Percentiles rank a stretch among this genome's conserved stretches.
phyloP scores from a whole-genome alignment of 2,797 vertebrate species.

The Danio kyathit region DNA sequence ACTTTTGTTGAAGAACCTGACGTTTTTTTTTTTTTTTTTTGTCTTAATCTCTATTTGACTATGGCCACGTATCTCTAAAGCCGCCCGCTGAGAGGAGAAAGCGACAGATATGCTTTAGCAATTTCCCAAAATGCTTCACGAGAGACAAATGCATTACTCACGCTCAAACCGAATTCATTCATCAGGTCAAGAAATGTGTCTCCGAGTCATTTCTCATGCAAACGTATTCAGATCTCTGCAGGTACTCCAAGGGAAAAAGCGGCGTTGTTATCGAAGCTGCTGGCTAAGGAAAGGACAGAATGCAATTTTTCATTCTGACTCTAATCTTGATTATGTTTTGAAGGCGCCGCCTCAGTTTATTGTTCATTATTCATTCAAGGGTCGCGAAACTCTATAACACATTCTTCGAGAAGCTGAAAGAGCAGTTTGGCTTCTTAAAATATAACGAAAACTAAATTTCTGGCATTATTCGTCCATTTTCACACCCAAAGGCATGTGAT shows the following conservation, averaged over 20 bases:
- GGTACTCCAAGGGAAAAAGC: constrained; percentile 12
- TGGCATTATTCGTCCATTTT: not conserved
- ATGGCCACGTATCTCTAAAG: not conserved
- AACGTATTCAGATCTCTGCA: not conserved
- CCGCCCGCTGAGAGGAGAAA: not conserved
- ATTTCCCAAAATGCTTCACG: constrained; percentile 29
- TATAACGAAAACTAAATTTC: not conserved
- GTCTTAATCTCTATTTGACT: constrained; percentile 26
- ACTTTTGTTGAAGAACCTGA: not conserved
- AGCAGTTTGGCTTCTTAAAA: not conserved
- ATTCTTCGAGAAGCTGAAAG: constrained; percentile 1
- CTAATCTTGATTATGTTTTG: constrained; percentile 29
- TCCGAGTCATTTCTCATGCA: constrained; percentile 26
- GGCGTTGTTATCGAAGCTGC: constrained; percentile 22
- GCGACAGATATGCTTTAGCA: constrained; percentile 10
- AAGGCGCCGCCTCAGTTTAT: not conserved
- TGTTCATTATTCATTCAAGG: constrained; percentile 32
- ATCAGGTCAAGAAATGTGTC: constrained; percentile 22
- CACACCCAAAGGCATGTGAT: not conserved
- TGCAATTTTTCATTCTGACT: constrained; percentile 34
- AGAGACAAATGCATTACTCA: constrained; percentile 44
- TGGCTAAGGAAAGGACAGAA: constrained; percentile 31
- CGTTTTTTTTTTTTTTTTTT: not conserved
- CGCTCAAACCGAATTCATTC: constrained; percentile 6
- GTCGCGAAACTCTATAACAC: not conserved